Evolutionary conservation across 2,113 vertebrate genomes (phyloP).

Genomic region (Marmota flaviventris): DNA sequence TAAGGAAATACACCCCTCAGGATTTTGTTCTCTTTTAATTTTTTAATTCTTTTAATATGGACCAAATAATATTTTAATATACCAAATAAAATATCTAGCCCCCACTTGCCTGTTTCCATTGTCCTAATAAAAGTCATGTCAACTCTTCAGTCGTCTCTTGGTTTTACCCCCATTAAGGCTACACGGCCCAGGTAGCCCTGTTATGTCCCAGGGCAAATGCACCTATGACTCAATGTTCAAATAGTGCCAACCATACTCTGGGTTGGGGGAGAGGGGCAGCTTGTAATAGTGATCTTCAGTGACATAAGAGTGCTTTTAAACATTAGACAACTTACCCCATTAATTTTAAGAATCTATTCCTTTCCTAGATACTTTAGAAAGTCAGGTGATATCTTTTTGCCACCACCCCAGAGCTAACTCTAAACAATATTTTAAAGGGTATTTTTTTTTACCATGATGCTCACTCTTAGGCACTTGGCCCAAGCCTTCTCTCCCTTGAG

Average conservation of each 20-base stretch:
- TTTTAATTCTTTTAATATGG: neutral
- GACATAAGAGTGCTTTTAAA: neutral
- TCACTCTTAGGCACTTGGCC: no score
- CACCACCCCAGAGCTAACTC: neutral
- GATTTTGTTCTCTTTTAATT: neutral
- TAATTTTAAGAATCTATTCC: slow-evolving; percentile 11
- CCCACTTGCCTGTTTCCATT: neutral
- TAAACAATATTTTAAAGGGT: neutral
- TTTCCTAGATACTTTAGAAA: neutral
- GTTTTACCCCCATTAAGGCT: neutral
- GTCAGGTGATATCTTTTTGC: neutral
- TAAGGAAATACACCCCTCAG: neutral
- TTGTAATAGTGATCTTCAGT: neutral
- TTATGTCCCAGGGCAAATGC: neutral
- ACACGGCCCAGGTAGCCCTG: no score
- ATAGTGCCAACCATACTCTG: neutral
- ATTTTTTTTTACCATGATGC: neutral
- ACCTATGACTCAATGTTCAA: neutral
- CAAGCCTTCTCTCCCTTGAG: neutral
- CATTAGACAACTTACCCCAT: neutral
- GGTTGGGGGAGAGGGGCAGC: neutral
- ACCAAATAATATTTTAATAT: neutral
- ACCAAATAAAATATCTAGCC: neutral
- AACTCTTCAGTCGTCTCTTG: neutral
- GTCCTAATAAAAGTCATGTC: neutral